These are phyloP conservation scores for Pseudopleuronectes americanus DNA, from an alignment of 2,797 vertebrate genomes.

Conservation along the genomic window DNA sequence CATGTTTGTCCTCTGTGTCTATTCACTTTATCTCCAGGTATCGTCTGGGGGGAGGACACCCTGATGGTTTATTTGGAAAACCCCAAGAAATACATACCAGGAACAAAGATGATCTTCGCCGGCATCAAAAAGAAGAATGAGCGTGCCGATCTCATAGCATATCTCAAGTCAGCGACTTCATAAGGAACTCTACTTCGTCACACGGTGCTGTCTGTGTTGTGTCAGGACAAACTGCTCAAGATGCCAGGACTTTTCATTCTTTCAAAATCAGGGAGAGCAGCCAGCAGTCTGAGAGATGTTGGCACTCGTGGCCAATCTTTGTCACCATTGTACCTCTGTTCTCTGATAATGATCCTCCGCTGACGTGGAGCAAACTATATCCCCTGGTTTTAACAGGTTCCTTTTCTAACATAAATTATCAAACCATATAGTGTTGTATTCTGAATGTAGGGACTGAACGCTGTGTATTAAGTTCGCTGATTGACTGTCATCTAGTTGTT, in stretches of 20 bases:
- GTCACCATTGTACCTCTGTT: slow-evolving; percentile 53
- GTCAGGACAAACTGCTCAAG: slow-evolving; percentile 7
- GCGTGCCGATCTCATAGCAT: slow-evolving; percentile 86
- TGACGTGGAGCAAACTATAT: slow-evolving; percentile 48
- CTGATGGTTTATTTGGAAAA: slow-evolving; percentile 90
- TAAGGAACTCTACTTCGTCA: slow-evolving; percentile 46
- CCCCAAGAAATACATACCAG: slow-evolving; percentile 92
- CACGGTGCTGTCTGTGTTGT: slow-evolving; percentile 5
- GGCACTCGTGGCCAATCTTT: slow-evolving; percentile 24
- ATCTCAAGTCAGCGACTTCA: slow-evolving; percentile 88
- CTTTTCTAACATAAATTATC: slow-evolving; percentile 68
- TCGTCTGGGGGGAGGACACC: slow-evolving; percentile 85
- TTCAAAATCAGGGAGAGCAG: slow-evolving; percentile 18
- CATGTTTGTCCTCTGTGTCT: background rate
- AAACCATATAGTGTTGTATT: slow-evolving; percentile 45
- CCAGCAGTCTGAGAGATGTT: slow-evolving; percentile 15
- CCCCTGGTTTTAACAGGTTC: slow-evolving; percentile 70
- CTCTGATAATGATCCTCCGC: slow-evolving; percentile 38
- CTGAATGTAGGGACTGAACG: slow-evolving; percentile 36
- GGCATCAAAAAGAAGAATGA: slow-evolving; percentile 92
- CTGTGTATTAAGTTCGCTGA: slow-evolving; percentile 14
- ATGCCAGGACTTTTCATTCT: slow-evolving; percentile 14
- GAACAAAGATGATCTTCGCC: slow-evolving; percentile 91
- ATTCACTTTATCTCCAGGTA: slow-evolving; percentile 67
- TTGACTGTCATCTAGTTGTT: slow-evolving; percentile 4